Percentiles rank a stretch among this genome's conserved stretches.
Conservation (phyloP, 2,888 invertebrate genomes). For the Lasioglossum vierecki region DNA sequence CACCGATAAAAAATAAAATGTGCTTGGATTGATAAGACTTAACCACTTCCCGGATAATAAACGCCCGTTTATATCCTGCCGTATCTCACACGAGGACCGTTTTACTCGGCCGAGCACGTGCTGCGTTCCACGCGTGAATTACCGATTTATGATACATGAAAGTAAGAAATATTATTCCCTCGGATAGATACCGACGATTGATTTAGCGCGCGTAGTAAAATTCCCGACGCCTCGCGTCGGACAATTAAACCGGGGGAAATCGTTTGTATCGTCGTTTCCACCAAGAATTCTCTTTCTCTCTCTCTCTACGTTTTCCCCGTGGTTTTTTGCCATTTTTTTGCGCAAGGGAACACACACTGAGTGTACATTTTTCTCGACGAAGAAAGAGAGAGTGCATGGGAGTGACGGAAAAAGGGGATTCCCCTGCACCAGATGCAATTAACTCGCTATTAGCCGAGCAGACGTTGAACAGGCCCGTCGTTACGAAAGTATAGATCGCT, state of each 20-base stretch:
- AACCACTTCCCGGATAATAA: conserved; percentile 63
- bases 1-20: conserved; percentile 57
- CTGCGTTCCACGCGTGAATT: background rate
- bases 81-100: conserved; percentile 43
- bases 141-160: conserved; percentile 58
- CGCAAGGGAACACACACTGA: background rate
- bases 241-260: conserved; percentile 15
- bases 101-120: conserved; percentile 17
- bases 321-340: background rate
- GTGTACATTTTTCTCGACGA: conserved; percentile 39
- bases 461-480: conserved; percentile 72
- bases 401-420: conserved; percentile 70
- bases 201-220: conserved; percentile 26
- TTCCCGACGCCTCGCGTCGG: background rate
- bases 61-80: conserved; percentile 52
- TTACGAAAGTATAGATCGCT: conserved; percentile 70
- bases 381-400: conserved; percentile 34
- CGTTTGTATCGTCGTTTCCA: conserved; percentile 33
- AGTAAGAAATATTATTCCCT: conserved; percentile 26
- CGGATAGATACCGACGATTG: conserved; percentile 21
- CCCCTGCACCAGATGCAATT: conserved; percentile 76
- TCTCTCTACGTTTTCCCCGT: conserved; percentile 20
- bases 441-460: conserved; percentile 76
- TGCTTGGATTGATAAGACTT: conserved; percentile 68
- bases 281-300: background rate